Evolutionary conservation across 2,113 vertebrate genomes (phyloP).

Genomic region (Raja brachyura): DNA sequence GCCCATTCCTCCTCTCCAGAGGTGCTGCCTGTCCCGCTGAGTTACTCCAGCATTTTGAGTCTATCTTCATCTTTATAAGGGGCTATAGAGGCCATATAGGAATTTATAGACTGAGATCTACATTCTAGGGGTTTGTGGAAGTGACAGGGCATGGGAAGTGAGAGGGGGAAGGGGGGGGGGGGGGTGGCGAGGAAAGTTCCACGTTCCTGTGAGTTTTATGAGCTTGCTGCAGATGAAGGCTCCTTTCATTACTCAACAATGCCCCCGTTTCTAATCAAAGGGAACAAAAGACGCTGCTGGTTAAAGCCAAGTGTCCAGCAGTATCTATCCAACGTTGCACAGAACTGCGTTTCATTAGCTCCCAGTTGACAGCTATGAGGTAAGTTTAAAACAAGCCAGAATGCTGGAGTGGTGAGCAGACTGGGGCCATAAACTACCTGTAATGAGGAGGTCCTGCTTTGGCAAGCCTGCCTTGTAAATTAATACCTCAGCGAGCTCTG

Average conservation of each 20-base stretch:
- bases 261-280: background rate
- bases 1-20: no score
- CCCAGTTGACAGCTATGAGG: slow-evolving; percentile 31
- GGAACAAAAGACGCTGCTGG: background rate
- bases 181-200: background rate
- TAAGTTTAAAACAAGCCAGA: slow-evolving; percentile 35
- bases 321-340: background rate
- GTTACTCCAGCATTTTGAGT: no score
- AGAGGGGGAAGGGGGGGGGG: background rate
- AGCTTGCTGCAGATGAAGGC: background rate
- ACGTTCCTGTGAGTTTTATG: background rate
- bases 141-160: background rate
- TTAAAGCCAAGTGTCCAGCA: background rate
- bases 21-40: no score
- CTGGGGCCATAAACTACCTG: slow-evolving; percentile 23
- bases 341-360: slow-evolving; percentile 27
- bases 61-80: no score
- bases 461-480: slow-evolving; percentile 7
- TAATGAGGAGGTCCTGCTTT: background rate
- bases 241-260: slow-evolving; percentile 14
- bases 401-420: background rate
- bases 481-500: background rate
- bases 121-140: background rate
- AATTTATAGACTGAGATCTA: background rate
- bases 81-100: no score